These are phyloP conservation scores for Ormyrus thymus DNA, from an alignment of 2,888 invertebrate species.

Conservation along the genomic window DNA sequence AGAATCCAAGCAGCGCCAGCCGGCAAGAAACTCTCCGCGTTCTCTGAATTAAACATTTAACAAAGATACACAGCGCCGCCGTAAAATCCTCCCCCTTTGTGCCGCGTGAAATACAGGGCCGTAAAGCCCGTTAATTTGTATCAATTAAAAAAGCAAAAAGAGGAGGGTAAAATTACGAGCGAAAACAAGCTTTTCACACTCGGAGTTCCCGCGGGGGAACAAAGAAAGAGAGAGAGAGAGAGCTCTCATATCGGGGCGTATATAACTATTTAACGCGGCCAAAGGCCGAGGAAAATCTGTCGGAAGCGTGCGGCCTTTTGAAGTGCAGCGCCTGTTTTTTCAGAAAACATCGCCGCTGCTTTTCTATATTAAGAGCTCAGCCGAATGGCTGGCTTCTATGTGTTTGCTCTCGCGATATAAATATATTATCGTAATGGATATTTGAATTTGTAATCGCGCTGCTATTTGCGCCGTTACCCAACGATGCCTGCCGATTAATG, in stretches of 20 bases:
- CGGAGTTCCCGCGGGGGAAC: neutral
- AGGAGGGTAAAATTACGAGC: slow-evolving; percentile 13
- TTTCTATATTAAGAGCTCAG: slow-evolving; percentile 15
- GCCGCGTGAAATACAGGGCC: neutral
- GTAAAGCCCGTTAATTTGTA: neutral
- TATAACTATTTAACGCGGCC: no score
- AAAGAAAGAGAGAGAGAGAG: neutral
- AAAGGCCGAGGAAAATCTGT: slow-evolving; percentile 16
- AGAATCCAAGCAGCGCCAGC: no score
- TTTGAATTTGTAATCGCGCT: slow-evolving; percentile 37
- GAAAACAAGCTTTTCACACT: neutral
- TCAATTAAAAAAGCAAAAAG: slow-evolving; percentile 1
- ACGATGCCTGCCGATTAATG: neutral
- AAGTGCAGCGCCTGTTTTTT: slow-evolving; percentile 36
- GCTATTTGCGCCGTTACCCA: neutral
- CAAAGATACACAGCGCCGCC: no score
- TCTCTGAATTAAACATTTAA: no score
- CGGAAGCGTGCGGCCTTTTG: slow-evolving; percentile 39
- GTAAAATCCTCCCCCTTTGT: no score
- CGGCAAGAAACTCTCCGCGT: no score
- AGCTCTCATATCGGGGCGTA: no score
- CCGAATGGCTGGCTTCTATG: neutral
- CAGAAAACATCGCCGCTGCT: slow-evolving; percentile 33
- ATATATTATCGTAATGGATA: slow-evolving; percentile 29
- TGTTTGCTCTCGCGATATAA: slow-evolving; percentile 18